Evolutionary conservation across 2,113 vertebrate genomes (phyloP), one percentile per base, ranked within the genome.

Genomic region (Osmerus mordax): DNA sequence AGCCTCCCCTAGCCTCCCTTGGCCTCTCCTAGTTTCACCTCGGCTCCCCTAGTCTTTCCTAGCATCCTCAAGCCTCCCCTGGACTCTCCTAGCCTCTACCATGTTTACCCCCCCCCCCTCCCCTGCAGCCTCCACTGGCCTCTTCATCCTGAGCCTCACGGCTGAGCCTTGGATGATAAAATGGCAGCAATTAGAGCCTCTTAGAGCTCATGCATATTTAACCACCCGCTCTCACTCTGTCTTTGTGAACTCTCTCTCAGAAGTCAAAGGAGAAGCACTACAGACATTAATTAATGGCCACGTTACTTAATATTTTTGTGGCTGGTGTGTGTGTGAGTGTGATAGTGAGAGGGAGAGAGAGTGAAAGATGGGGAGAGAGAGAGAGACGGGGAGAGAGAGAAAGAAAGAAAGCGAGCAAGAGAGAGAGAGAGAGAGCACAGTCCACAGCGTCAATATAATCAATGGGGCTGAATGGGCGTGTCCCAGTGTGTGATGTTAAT

Each of bases 221-320:
- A 41, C 67, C 66, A 25, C 55, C 36, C 28, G 54, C 47, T 14
- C 47, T 61, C 58, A 19, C 70, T 67, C 25, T 61, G 61, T 61
- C 53, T 32, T 60, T 9, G 8, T 41, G 36, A 9, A 41, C 5
- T 41, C 36, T 7, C 36, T 41, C 36, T 41, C 6, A 41, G 36
- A 41, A 41, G 36, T 41, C 6, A 9, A 41, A 51, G 36, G 23
- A 23, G 23, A 60, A 67, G 72, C 75, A 83, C 71, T 75, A 80
- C 52, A 83, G 78, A 70, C 67, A 75, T 75, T 83, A 80, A 70
- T 56, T 65, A 51, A 55, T 63, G 70, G 54, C 73, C 69, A 62
- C 67, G 32, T 64, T 55, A 62, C 53, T 62, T 56, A 14, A 59
- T 47, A 23, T 63, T n/a, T 29, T 41, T 14, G 60, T n/a, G 36